A percentile compares a stretch with the other conserved stretches of the same genome.
Conservation (phyloP, 2,113 vertebrate genomes). For the Percina caprodes region DNA sequence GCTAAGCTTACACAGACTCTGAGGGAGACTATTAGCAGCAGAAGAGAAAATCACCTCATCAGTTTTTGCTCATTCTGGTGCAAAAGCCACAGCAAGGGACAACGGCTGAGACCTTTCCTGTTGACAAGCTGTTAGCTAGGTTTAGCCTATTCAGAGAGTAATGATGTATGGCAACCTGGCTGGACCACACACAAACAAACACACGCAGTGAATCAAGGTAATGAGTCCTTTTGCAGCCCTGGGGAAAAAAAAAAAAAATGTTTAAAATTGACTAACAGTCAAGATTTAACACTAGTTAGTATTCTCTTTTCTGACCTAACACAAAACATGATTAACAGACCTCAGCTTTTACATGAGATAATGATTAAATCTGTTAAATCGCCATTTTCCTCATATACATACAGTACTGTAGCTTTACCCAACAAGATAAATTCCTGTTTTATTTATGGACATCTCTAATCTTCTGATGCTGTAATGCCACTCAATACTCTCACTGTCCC, state of each 20-base stretch:
- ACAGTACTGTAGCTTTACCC: not conserved
- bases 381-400: not conserved
- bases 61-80: constrained; percentile 41
- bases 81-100: constrained; percentile 51
- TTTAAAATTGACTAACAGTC: constrained; percentile 42
- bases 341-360: not conserved
- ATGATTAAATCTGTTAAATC: not conserved
- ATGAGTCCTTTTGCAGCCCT: constrained; percentile 58
- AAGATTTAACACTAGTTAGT: constrained; percentile 51
- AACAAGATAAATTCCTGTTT: not conserved
- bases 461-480: constrained; percentile 2
- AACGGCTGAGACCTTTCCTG: constrained; percentile 62
- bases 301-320: constrained; percentile 13
- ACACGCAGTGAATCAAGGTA: constrained; percentile 70
- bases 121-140: constrained; percentile 71
- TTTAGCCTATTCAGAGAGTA: constrained; percentile 60
- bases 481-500: constrained; percentile 35
- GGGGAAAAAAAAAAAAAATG: constrained; percentile 12
- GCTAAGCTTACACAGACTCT: constrained; percentile 3
- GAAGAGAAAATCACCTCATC: constrained; percentile 41
- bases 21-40: constrained; percentile 31
- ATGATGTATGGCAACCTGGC: constrained; percentile 69
- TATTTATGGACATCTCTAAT: not conserved
- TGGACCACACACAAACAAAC: constrained; percentile 42
- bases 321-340: constrained; percentile 26